Base-by-base conservation (phyloP, 1,140 invertebrate genomes). In the Drosophila sproati region DNA sequence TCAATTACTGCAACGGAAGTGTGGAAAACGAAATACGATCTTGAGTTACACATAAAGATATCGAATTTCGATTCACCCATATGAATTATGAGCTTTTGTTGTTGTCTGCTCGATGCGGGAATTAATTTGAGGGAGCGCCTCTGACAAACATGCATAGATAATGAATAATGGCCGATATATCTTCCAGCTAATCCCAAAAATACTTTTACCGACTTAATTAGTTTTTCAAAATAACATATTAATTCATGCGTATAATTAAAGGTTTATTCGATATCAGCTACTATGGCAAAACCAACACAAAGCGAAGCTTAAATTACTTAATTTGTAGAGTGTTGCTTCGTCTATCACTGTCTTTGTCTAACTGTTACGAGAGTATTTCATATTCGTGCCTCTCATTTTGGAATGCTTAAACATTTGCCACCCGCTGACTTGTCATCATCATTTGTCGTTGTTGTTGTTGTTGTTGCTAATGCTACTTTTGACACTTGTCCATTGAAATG, bases 401-500 rank as follows among this genome's bases (percentile, higher is more conserved):
- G 12, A 10, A 28, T 47, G 48, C 1, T 20, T 39, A 35, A 69
- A 60, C 54, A 28, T 54, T 54, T 72, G 61, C 61, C 69, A 64
- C 69, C 61, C 61, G 61, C 60, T 66, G 70, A 10, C 52, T 56
- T 35, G 12, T 50, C 50, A 35, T 31, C 57, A 47, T 20, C 20
- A 20, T 20, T 20, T 20, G 20, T 20, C 20, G 20, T 20, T 20
- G 50, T 69, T 61, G 45, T 35, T 61, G 45, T 35, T 50, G 52
- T 51, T 32, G 52, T 43, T 45, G 52, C 39, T 59, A 34, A 29
- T 35, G 56, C 41, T 56, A 39, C 45, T 43, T 63, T 59, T 69
- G 72, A 74, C 72, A 74, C 32, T 35, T 73, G 71, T 73, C 56
- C 55, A 51, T 29, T 57, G 60, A 43, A 50, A 69, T 69, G 67